Percentiles rank a stretch among this genome's conserved stretches.
phyloP scores from a whole-genome alignment of 2,797 vertebrate species.

The Phrynocephalus vlangalii region DNA sequence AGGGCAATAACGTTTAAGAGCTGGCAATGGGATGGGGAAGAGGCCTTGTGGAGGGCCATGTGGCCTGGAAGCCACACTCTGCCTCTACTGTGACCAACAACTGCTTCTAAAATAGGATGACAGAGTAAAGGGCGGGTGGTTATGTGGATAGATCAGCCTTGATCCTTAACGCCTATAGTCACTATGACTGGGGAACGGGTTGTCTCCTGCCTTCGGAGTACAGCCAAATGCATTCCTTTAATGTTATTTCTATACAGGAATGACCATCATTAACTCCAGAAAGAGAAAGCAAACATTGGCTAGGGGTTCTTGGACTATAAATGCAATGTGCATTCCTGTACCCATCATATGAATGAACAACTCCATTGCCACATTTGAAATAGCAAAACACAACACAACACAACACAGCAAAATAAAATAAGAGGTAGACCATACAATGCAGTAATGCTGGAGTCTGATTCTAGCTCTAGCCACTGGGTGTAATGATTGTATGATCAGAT shows the following conservation, averaged over 20 bases:
- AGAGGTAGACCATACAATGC: neutral
- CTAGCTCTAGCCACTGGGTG: no score
- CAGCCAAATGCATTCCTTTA: neutral
- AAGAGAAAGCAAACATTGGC: neutral
- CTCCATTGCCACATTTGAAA: constrained; percentile 1
- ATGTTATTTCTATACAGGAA: neutral
- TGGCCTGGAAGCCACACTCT: no score
- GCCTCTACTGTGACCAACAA: neutral
- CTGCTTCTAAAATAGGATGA: neutral
- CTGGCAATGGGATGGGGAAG: no score
- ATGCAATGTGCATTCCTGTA: neutral
- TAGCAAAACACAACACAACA: neutral
- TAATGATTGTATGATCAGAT: neutral
- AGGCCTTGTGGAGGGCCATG: no score
- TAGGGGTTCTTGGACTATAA: neutral
- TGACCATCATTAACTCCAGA: neutral
- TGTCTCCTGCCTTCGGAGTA: neutral
- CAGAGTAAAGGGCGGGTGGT: neutral
- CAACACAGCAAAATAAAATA: neutral
- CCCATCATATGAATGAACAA: neutral
- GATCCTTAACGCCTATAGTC: neutral
- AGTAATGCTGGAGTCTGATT: neutral
- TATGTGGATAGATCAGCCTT: neutral
- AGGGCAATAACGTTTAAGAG: no score
- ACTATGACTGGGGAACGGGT: neutral